Evolutionary conservation across 2,113 vertebrate species (phyloP).

Genomic region (Oxyura jamaicensis): DNA sequence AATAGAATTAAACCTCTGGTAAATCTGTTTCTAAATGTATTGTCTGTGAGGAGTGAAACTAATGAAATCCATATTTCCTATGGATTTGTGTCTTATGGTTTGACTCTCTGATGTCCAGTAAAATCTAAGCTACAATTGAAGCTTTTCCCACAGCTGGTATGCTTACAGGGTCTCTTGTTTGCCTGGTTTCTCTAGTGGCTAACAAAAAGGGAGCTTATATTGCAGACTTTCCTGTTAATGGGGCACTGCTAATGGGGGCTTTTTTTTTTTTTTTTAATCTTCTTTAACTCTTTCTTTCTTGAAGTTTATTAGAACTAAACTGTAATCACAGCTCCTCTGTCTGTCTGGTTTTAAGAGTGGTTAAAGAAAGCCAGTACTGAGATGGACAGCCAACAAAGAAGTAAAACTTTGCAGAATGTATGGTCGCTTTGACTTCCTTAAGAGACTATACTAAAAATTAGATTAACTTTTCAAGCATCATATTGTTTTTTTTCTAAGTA

Average conservation of each 20-base stretch:
- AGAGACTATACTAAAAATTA: neutral
- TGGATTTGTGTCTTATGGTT: neutral
- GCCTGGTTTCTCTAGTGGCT: slow-evolving; percentile 13
- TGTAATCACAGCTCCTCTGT: neutral
- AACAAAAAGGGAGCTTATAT: slow-evolving; percentile 1
- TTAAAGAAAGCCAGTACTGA: neutral
- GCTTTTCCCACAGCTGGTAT: slow-evolving; percentile 7
- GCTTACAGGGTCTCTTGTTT: neutral
- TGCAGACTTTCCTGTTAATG: neutral
- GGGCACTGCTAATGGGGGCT: neutral
- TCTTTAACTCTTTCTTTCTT: neutral
- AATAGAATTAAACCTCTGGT: neutral
- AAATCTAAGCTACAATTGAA: neutral
- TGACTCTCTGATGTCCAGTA: neutral
- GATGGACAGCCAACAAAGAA: neutral
- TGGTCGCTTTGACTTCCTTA: neutral
- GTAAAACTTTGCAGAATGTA: neutral
- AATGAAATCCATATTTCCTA: neutral
- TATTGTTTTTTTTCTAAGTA: neutral
- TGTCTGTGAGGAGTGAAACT: neutral
- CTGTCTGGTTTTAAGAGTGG: neutral
- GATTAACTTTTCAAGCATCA: neutral
- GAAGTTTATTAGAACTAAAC: neutral
- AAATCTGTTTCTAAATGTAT: neutral
- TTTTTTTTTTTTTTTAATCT: neutral